Base-by-base conservation (phyloP, 2,797 vertebrate genomes). In the Danio jaintianensis region DNA sequence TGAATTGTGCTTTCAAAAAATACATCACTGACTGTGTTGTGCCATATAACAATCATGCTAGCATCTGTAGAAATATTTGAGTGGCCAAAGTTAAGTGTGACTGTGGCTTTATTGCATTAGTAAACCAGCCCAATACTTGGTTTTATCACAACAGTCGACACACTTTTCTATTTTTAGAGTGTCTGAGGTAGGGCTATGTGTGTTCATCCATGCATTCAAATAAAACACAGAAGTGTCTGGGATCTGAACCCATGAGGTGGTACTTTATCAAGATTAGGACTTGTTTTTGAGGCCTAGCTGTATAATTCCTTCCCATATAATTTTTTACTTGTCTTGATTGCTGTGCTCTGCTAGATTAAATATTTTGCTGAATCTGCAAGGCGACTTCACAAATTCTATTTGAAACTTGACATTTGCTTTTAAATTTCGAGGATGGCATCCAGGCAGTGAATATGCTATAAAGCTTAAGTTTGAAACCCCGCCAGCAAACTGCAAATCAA, bases 401-500 rank as follows among this genome's bases (percentile, higher is more conserved):
- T 62, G 58, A 75, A 62, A 75, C 52, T 47, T 64, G n/a, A 9
- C 62, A 47, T 77, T 55, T 64, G 74, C 48, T 75, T 43, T 75
- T 66, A 66, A 76, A 76, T 48, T 53, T 76, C 18, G 22, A 55
- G 48, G 18, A 64, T 64, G 38, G 13, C 48, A 66, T 50, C 74
- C 61, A 64, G 48, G 48, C 18, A 76, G 64, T 76, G 48, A 55
- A 66, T 66, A 76, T 76, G 74, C 61, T 76, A n/a, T 64, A 63
- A 64, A 76, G 47, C 50, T 68, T 15, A n/a, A 68, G 61, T 75
- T 42, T 76, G 61, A 66, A 66, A 43, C 13, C 29, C 61, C 16
- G 74, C 74, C 74, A 76, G 40, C 74, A 64, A 55, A 18, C 48
- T 64, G 74, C 62, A 77, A 77, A 77, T 77, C 62, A 67, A 38